Conservation (phyloP, 2,888 invertebrate genomes). For the Phanerotoma sp. region DNA sequence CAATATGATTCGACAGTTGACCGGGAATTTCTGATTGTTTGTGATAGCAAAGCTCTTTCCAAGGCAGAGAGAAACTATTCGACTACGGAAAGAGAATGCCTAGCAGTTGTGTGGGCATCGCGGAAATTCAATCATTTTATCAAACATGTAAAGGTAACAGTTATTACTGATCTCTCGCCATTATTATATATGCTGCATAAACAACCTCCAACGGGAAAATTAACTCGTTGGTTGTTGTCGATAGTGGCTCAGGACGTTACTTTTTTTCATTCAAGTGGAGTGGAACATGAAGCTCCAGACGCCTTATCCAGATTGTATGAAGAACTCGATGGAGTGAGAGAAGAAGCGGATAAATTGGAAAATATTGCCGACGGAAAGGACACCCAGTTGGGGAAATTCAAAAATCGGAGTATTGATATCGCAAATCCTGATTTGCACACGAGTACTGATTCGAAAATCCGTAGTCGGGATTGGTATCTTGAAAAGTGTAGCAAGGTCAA, state of each 20-base stretch:
- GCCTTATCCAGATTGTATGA: neutral
- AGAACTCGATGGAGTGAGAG: too few relatives aligned
- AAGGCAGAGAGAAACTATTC: slow-evolving; percentile 24
- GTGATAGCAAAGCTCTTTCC: slow-evolving; percentile 25
- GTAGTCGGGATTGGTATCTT: too few relatives aligned
- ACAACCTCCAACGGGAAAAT: slow-evolving; percentile 3
- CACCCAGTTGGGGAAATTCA: too few relatives aligned
- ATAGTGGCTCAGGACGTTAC: neutral
- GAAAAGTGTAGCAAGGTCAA: too few relatives aligned
- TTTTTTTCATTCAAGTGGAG: neutral
- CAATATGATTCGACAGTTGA: slow-evolving; percentile 21
- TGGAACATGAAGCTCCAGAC: slow-evolving; percentile 1
- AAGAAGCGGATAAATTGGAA: too few relatives aligned
- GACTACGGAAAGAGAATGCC: slow-evolving; percentile 22
- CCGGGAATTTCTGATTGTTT: slow-evolving; percentile 23
- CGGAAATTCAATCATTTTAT: slow-evolving; percentile 24
- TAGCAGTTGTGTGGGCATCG: slow-evolving; percentile 23
- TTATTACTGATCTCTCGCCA: slow-evolving; percentile 35
- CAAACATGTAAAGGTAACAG: slow-evolving; percentile 26
- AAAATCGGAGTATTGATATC: too few relatives aligned
- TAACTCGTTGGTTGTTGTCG: slow-evolving; percentile 1
- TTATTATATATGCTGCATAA: slow-evolving; percentile 23
- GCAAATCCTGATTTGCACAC: too few relatives aligned
- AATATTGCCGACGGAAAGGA: too few relatives aligned
- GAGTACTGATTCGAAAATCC: too few relatives aligned